These are phyloP conservation scores for Xestobium rufovillosum DNA, from an alignment of 2,888 invertebrate species.

Conservation along the genomic window DNA sequence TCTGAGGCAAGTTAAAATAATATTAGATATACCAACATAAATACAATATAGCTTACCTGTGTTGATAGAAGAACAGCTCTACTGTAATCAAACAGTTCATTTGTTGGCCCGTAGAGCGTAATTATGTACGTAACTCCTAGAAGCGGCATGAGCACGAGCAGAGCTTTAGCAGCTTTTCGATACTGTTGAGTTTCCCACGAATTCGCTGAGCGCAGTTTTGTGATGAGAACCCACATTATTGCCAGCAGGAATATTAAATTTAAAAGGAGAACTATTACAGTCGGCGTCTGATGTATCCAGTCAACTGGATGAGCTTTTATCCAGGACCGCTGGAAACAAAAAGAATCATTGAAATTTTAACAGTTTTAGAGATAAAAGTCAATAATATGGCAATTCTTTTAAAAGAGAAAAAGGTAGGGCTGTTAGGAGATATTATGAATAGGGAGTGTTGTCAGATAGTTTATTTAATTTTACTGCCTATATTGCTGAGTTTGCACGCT, in stretches of 20 bases:
- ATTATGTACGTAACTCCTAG: conserved; percentile 87
- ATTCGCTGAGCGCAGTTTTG: conserved; percentile 85
- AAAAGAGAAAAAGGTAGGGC: too few relatives aligned
- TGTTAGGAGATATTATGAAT: too few relatives aligned
- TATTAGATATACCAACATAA: conserved; percentile 5
- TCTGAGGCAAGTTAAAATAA: too few relatives aligned
- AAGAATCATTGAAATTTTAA: neutral
- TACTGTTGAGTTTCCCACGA: conserved; percentile 86
- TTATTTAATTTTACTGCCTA: too few relatives aligned
- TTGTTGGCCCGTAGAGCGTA: conserved; percentile 77
- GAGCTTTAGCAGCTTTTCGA: conserved; percentile 83
- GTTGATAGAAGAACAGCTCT: conserved; percentile 80
- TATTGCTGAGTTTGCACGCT: too few relatives aligned
- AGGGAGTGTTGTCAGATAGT: too few relatives aligned
- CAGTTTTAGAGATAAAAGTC: neutral
- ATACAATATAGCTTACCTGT: conserved; percentile 77
- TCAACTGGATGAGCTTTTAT: conserved; percentile 73
- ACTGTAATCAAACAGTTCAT: conserved; percentile 68
- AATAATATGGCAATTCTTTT: too few relatives aligned
- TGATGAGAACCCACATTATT: conserved; percentile 91
- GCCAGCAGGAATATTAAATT: conserved; percentile 75
- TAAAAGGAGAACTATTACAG: conserved; percentile 70
- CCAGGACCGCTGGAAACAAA: conserved; percentile 55
- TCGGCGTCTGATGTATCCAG: conserved; percentile 83
- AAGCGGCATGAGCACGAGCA: conserved; percentile 86